Conservation (phyloP, 1,140 invertebrate genomes). For the Ylistrum balloti region DNA sequence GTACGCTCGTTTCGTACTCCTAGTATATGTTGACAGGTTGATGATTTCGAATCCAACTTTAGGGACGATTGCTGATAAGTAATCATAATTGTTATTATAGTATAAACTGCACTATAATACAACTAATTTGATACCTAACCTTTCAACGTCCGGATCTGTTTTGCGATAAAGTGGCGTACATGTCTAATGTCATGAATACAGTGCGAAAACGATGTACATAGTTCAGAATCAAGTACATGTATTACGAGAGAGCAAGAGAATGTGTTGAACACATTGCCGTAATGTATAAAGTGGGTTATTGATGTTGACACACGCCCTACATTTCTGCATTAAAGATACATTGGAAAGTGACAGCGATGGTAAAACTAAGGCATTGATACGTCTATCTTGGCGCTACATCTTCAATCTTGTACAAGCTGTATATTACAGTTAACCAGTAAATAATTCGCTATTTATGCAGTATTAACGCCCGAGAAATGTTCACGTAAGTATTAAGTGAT, state of each 20-base stretch:
- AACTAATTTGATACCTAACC: no score
- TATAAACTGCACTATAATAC: no score
- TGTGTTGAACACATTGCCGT: neutral
- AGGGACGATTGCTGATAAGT: no score
- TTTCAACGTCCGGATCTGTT: no score
- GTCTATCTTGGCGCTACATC: neutral
- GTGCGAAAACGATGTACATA: neutral
- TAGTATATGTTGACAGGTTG: no score
- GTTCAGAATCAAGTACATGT: neutral
- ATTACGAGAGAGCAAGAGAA: neutral
- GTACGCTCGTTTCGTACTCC: no score
- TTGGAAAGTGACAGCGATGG: neutral
- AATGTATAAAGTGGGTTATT: neutral
- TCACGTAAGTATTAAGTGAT: conserved; percentile 4
- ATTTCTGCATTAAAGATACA: neutral
- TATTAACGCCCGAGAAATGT: conserved; percentile 1
- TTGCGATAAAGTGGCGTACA: neutral
- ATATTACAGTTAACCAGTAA: neutral
- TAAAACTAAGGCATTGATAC: neutral
- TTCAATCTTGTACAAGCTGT: neutral
- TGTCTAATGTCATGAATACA: neutral
- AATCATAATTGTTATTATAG: no score
- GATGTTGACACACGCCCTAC: neutral
- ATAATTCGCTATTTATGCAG: conserved; percentile 1
- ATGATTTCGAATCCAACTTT: no score